Evolutionary conservation across 1,140 invertebrate genomes (phyloP).

Genomic region (Melipona quadrifasciata): DNA sequence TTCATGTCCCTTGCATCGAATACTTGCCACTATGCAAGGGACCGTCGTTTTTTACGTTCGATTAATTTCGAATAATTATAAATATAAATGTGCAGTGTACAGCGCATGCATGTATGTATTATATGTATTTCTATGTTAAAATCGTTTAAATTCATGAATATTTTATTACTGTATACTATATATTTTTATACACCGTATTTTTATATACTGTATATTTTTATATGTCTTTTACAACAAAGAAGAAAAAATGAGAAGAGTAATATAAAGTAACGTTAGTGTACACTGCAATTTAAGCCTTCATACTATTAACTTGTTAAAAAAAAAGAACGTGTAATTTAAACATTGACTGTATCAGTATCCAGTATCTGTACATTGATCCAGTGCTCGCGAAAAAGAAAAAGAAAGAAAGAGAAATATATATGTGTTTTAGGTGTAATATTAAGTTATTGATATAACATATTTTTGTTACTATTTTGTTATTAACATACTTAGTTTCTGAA

Average conservation of each 20-base stretch:
- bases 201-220: slow-evolving; percentile 64
- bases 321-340: slow-evolving; percentile 7
- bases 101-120: background rate
- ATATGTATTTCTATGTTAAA: slow-evolving; percentile 11
- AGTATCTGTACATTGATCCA: slow-evolving; percentile 4
- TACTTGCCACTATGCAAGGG: slow-evolving; percentile 50
- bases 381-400: background rate
- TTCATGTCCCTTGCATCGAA: slow-evolving; percentile 59
- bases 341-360: background rate
- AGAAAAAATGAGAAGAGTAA: slow-evolving; percentile 9
- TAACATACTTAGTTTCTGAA: slow-evolving; percentile 25
- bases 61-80: slow-evolving; percentile 12
- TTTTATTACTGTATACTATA: slow-evolving; percentile 34
- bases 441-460: slow-evolving; percentile 13
- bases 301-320: background rate
- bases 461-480: too few species aligned
- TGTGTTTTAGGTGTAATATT: background rate
- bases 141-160: slow-evolving; percentile 11
- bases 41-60: background rate
- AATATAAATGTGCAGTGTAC: slow-evolving; percentile 20
- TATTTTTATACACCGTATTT: slow-evolving; percentile 67
- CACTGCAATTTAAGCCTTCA: slow-evolving; percentile 22
- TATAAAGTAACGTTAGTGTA: background rate
- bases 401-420: background rate
- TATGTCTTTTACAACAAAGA: slow-evolving; percentile 61